Base-by-base conservation (phyloP, 2,113 vertebrate species). In the Herpetotheres cachinnans region DNA sequence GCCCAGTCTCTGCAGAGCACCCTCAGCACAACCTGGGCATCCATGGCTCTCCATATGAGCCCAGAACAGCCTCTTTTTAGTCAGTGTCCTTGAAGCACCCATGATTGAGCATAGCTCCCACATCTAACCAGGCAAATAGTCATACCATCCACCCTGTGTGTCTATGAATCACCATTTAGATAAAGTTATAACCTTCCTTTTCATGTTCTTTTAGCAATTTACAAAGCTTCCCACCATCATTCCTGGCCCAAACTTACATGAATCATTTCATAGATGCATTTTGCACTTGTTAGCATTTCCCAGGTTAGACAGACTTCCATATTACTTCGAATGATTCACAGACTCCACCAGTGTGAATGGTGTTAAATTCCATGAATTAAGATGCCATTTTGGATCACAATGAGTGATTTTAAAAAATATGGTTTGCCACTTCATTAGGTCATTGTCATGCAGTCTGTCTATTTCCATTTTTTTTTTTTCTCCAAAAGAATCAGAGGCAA, bases 401-500 rank as follows among this genome's bases (percentile, higher is more conserved):
- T 18, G 70, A 95, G 12, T 40, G 50, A 95, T 90, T 95, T 95
- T 58, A 78, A 90, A 84, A 93, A 95, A 70, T 42, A 92, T 21
- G 4, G 24, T 94, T 96, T 85, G 21, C 42, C 8, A 66, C 70
- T 89, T 97, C 81, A 74, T 73, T 84, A 66, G 63, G 38, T 47
- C 56, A 79, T 66, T 94, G 86, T 36, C 15, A 73, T 89, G 61
- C 30, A 91, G 40, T 36, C 50, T 82, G 26, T 80, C 67, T 72
- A 66, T 90, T 97, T 94, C 80, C 81, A 87, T 90, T 97, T 92
- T 70, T 94, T 97, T 82, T 93, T 86, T 40, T 56, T 11, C 78
- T 96, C 59, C 73, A 88, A 59, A 90, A 81, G 50, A 97, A 95
- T 90, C 83, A 93, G 29, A 78, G 70, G 80, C 54, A 98, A 97